These are phyloP conservation scores for Megalops atlanticus DNA, from an alignment of 2,113 vertebrate species.

Conservation along the genomic window DNA sequence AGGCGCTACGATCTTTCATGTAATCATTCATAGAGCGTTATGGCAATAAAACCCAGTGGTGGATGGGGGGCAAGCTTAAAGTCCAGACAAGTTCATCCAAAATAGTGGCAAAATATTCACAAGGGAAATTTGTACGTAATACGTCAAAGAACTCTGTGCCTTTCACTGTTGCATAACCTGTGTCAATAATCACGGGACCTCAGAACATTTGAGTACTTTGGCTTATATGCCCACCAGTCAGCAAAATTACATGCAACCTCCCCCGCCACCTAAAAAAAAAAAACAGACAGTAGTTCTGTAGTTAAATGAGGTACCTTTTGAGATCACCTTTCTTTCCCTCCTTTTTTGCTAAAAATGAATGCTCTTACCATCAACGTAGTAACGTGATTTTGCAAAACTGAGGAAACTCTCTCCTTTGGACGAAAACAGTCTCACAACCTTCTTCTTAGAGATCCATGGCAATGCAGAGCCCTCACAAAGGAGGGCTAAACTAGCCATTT, in stretches of 20 bases:
- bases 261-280: no score
- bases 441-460: conserved; percentile 46
- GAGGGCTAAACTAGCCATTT: conserved; percentile 71
- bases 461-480: conserved; percentile 69
- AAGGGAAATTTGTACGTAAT: not conserved
- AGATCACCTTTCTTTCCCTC: not conserved
- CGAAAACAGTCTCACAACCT: conserved; percentile 70
- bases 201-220: conserved; percentile 33
- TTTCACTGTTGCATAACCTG: conserved; percentile 18
- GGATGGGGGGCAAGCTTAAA: no score
- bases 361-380: conserved; percentile 82
- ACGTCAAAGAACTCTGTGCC: not conserved
- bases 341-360: not conserved
- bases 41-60: no score
- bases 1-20: no score
- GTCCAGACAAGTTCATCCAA: no score
- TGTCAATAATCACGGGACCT: conserved; percentile 28
- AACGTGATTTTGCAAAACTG: conserved; percentile 83
- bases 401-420: conserved; percentile 75
- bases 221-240: conserved; percentile 22
- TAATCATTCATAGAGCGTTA: no score
- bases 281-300: not conserved
- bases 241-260: not conserved
- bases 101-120: no score
- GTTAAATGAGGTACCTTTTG: not conserved